A percentile compares a stretch with the other conserved stretches of the same genome.
These are phyloP conservation scores for Agonopterix arenella DNA, from an alignment of 2,888 invertebrate genomes.

Conservation along the genomic window DNA sequence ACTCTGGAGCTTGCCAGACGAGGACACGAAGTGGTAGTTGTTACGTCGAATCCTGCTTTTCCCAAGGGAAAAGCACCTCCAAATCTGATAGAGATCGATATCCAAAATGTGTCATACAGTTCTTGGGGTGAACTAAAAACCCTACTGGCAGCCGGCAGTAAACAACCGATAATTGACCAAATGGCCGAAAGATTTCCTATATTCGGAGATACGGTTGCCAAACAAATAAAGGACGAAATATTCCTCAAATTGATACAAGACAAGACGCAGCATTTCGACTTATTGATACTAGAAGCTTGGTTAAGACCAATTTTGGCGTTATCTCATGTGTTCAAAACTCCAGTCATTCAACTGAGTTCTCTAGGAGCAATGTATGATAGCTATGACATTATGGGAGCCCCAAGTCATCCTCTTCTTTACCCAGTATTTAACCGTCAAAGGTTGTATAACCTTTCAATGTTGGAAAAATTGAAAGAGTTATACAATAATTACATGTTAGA, in stretches of 20 bases:
- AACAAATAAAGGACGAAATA: no score
- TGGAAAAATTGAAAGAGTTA: slow-evolving; percentile 24
- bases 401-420: slow-evolving; percentile 9
- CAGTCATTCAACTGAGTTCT: background rate
- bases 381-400: background rate
- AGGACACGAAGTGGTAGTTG: slow-evolving; percentile 57
- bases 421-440: slow-evolving; percentile 16
- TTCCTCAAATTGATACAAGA: background rate
- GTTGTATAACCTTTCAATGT: slow-evolving; percentile 20
- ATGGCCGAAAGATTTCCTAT: no score
- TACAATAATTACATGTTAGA: slow-evolving; percentile 8
- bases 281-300: background rate
- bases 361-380: background rate
- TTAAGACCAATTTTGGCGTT: background rate
- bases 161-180: no score
- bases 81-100: slow-evolving; percentile 55
- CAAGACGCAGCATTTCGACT: background rate
- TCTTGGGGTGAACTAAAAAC: slow-evolving; percentile 10
- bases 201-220: slow-evolving; percentile 3
- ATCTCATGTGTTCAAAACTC: background rate
- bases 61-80: slow-evolving; percentile 25
- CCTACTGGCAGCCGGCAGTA: background rate
- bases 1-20: slow-evolving; percentile 47
- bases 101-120: slow-evolving; percentile 35
- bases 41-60: slow-evolving; percentile 53